Evolutionary conservation across 2,888 invertebrate genomes (phyloP).

Genomic region (Drosophila austrosaltans): DNA sequence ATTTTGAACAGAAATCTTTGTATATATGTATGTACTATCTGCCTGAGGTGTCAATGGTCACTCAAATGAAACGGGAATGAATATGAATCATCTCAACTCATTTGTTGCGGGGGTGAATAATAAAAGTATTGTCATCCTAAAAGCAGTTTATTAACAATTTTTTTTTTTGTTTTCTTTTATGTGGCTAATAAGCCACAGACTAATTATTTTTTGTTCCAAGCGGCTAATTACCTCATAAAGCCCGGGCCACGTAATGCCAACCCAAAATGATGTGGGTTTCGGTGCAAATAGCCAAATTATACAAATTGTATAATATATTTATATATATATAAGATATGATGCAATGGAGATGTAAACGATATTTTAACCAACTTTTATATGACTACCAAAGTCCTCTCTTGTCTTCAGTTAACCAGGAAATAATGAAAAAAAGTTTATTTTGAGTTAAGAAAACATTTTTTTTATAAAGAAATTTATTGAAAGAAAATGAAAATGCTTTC

Average conservation of each 20-base stretch:
- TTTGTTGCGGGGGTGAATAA: conserved; percentile 4
- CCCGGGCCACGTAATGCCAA: conserved; percentile 13
- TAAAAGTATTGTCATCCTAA: conserved; percentile 11
- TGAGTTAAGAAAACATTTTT: too few species aligned
- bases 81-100: conserved; percentile 9
- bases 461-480: too few species aligned
- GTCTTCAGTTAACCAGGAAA: background rate
- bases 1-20: background rate
- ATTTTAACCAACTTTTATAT: background rate
- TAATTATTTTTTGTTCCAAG: conserved; percentile 15
- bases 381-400: background rate
- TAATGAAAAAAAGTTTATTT: too few species aligned
- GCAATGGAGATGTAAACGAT: background rate
- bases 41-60: conserved; percentile 2
- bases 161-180: background rate
- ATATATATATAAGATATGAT: background rate
- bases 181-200: conserved; percentile 3
- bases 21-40: background rate
- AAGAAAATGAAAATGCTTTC: too few species aligned
- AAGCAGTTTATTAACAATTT: conserved; percentile 15
- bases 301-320: background rate
- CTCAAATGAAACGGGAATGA: conserved; percentile 12
- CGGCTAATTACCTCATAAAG: conserved; percentile 12
- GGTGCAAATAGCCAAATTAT: conserved; percentile 3
- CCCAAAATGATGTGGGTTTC: background rate